Evolutionary conservation across 1,140 invertebrate genomes (phyloP), one percentile per base, ranked within the genome.

Genomic region (Drosophila nikananu): DNA sequence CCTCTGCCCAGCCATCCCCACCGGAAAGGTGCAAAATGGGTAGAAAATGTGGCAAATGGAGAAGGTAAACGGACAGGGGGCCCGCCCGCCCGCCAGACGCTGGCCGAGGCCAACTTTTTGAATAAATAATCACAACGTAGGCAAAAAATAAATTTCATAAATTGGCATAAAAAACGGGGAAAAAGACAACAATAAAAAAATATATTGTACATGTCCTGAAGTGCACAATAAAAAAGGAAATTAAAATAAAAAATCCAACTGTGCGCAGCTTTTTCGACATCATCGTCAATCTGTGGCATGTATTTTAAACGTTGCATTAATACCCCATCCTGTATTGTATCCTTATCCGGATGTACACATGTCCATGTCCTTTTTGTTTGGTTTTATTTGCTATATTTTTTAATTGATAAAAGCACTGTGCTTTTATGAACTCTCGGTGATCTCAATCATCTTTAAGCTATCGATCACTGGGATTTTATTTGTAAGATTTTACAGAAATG

Each of bases 111-210:
- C 82, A 81, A 81, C 79, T 79, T 90, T 90, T 81, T 90, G 74
- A 90, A 90, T 89, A 90, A 89, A 90, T 90, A 87, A 87, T 87
- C 84, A 83, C 83, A 89, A 89, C 83, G 83, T 87, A 81, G 84
- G 83, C 83, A 89, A 86, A 87, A 86, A 82, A 84, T 89, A 64
- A 84, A 90, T 84, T 90, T 89, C 77, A 90, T 84, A 84, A 84
- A 89, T 90, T 86, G 83, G 63, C 83, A 66, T 48, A 41, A 81
- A 81, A 48, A 46, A 27, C 41, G 39, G 49, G 35, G n/a, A 19
- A 32, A 59, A 35, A 62, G 37, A 13, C 13, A 35, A 37, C 19
- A 48, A 37, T n/a, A 32, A 23, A 35, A 19, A 54, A 62, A 41
- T 48, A 46, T 44, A n/a, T n/a, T n/a, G 19, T 41, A 74, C 19